phyloP scores from a whole-genome alignment of 2,113 vertebrate genomes.

The Limnothrissa miodon region DNA sequence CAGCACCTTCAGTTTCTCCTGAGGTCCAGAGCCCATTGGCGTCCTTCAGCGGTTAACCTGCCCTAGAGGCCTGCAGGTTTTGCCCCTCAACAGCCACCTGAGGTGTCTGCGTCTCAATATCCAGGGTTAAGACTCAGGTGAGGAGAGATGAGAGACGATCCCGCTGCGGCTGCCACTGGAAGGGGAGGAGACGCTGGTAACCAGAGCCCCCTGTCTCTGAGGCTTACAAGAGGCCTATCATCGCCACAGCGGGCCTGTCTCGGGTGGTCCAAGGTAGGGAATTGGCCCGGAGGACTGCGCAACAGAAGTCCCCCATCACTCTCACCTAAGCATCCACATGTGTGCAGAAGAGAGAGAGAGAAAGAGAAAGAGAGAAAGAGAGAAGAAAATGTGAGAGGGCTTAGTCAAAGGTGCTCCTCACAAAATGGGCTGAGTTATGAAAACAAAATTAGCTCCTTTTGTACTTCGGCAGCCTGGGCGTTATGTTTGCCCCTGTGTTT shows the following conservation, averaged over 20 bases:
- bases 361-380: neutral
- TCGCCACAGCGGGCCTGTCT: neutral
- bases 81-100: too few species aligned
- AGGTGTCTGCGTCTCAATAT: conserved; percentile 14
- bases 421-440: conserved; percentile 20
- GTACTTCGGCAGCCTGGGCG: conserved; percentile 12
- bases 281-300: neutral
- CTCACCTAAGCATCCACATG: neutral
- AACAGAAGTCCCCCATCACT: neutral
- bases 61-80: neutral
- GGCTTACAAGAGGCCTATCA: conserved; percentile 16
- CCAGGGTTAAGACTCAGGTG: conserved; percentile 20
- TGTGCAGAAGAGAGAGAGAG: neutral
- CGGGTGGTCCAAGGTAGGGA: neutral
- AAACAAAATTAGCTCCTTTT: conserved; percentile 27
- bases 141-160: conserved; percentile 15
- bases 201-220: neutral
- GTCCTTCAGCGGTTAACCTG: neutral
- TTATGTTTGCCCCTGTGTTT: conserved; percentile 17
- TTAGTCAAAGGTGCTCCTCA: conserved; percentile 4
- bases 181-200: neutral
- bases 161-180: neutral
- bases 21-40: neutral
- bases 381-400: conserved; percentile 11
- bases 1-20: neutral